Percentiles rank a stretch among this genome's conserved stretches.
Conservation (phyloP, 2,888 invertebrate species). For the Exocentrus adspersus region DNA sequence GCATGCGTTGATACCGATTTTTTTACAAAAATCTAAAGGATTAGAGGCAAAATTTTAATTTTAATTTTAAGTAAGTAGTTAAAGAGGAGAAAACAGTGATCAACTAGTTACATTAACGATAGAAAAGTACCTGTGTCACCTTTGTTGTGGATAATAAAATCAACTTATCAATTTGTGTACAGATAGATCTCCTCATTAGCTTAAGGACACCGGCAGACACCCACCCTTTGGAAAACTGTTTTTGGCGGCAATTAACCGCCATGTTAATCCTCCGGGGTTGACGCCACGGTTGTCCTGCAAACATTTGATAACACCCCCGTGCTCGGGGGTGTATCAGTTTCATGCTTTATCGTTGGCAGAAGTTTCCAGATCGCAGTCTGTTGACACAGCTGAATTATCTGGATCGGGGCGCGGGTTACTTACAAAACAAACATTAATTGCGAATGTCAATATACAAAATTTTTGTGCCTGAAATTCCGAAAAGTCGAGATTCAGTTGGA, state of each 20-base stretch:
- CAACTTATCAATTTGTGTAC: too few species aligned
- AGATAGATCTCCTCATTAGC: too few species aligned
- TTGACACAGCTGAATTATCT: slow-evolving; percentile 14
- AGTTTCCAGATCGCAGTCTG: slow-evolving; percentile 3
- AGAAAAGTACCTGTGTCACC: too few species aligned
- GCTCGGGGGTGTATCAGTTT: slow-evolving; percentile 3
- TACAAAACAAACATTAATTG: background rate
- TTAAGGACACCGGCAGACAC: background rate
- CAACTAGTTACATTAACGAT: too few species aligned
- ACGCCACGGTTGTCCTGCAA: slow-evolving; percentile 19
- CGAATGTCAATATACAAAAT: background rate
- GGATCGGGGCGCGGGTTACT: background rate
- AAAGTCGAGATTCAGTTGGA: too few species aligned
- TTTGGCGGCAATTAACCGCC: background rate
- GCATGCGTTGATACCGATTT: too few species aligned
- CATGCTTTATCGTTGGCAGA: slow-evolving; percentile 14
- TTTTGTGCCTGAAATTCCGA: too few species aligned
- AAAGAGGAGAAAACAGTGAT: too few species aligned
- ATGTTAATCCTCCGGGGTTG: slow-evolving; percentile 4
- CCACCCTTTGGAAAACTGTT: background rate
- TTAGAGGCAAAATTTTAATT: too few species aligned
- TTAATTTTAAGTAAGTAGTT: too few species aligned
- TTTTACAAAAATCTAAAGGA: too few species aligned
- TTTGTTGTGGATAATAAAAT: too few species aligned
- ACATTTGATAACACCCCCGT: slow-evolving; percentile 10